These are phyloP conservation scores for Leptestheria dahalacensis DNA, from an alignment of 1,140 invertebrate genomes.

Conservation along the genomic window DNA sequence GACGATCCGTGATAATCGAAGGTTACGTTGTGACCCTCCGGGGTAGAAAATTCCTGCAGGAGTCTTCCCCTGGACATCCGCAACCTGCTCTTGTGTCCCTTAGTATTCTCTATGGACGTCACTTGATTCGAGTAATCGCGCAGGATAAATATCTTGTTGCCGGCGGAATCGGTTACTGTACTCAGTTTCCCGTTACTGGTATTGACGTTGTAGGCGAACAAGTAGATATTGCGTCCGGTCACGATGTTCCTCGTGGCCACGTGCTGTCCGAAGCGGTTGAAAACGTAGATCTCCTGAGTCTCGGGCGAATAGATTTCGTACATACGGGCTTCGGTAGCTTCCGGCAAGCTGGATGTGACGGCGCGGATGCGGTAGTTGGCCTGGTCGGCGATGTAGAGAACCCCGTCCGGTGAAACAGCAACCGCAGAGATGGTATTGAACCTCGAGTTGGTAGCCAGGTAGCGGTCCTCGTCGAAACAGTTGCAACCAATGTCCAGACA, in stretches of 20 bases:
- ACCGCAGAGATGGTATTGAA: constrained; percentile 89
- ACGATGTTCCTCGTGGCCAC: constrained; percentile 81
- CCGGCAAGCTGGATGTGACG: constrained; percentile 73
- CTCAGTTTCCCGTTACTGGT: constrained; percentile 88
- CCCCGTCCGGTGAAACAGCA: constrained; percentile 81
- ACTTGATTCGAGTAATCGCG: constrained; percentile 66
- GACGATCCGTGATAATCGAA: constrained; percentile 84
- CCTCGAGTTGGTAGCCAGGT: constrained; percentile 74
- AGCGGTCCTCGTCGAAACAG: constrained; percentile 81
- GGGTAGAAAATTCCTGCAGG: constrained; percentile 71
- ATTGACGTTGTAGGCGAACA: constrained; percentile 91
- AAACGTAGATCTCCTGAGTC: constrained; percentile 85
- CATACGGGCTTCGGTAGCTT: constrained; percentile 61
- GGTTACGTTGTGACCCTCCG: constrained; percentile 79
- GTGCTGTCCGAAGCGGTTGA: constrained; percentile 86
- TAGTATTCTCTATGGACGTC: constrained; percentile 86
- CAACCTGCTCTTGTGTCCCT: constrained; percentile 78
- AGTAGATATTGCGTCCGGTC: constrained; percentile 79
- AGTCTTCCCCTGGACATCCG: constrained; percentile 76
- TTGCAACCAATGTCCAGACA: constrained; percentile 78
- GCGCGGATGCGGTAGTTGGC: constrained; percentile 76
- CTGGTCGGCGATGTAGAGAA: constrained; percentile 87
- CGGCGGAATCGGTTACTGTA: constrained; percentile 61
- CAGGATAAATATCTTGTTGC: constrained; percentile 76
- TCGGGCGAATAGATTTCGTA: constrained; percentile 89